Conservation (phyloP, 2,797 vertebrate genomes). For the Pipistrellus nathusii region DNA sequence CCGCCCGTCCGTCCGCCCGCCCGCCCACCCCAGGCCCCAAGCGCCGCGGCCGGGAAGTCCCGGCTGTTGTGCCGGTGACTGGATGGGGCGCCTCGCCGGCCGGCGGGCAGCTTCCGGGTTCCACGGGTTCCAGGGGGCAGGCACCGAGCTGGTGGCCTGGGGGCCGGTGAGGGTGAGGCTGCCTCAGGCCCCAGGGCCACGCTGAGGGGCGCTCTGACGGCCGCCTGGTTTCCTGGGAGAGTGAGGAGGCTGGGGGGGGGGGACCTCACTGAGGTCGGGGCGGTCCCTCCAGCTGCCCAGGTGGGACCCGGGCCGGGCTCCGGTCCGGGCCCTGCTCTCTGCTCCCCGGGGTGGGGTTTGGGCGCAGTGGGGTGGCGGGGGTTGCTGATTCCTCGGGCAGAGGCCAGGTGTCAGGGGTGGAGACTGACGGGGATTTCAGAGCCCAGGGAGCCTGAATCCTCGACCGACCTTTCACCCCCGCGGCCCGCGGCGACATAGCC, state of each 20-base stretch:
- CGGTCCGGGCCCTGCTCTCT: not conserved
- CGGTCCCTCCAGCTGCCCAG: no score
- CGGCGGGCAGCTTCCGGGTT: not conserved
- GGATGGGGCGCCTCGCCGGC: fast-evolving
- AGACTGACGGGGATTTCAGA: not conserved
- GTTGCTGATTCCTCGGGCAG: not conserved
- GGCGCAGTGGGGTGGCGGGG: no score
- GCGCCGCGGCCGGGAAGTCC: not conserved
- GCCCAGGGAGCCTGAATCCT: fast-evolving
- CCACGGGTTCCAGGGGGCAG: not conserved
- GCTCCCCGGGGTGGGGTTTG: not conserved
- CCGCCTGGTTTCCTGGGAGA: no score
- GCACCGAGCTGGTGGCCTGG: not conserved
- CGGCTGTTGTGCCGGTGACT: fast-evolving
- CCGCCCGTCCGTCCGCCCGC: no score
- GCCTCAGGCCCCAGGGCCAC: not conserved
- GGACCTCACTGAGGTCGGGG: not conserved
- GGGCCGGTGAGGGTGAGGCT: not conserved
- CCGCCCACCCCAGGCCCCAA: not conserved
- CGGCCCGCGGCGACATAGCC: not conserved
- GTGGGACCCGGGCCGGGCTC: no score
- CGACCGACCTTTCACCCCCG: not conserved
- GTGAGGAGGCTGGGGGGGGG: no score
- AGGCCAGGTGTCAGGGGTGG: not conserved
- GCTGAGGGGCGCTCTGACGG: not conserved